Evolutionary conservation across 2,797 vertebrate genomes (phyloP).

Genomic region (Melanogrammus aeglefinus): DNA sequence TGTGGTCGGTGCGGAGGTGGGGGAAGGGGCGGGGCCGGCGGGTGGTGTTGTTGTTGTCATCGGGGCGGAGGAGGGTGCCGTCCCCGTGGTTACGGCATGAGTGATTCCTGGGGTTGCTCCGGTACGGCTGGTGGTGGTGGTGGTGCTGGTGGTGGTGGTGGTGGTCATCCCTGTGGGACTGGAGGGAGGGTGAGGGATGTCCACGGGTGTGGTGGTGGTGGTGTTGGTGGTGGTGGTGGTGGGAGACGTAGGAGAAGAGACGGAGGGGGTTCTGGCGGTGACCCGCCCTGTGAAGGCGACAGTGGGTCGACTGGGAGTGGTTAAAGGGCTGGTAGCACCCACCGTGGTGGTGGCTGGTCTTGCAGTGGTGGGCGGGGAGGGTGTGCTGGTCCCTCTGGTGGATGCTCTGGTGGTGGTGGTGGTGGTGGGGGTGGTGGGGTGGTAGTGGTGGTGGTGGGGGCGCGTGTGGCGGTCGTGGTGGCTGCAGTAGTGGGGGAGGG

Average conservation of each 20-base stretch:
- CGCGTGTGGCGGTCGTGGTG: slow-evolving; percentile 25
- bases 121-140: slow-evolving; percentile 35
- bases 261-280: slow-evolving; percentile 28
- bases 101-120: slow-evolving; percentile 18
- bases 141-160: slow-evolving; percentile 44
- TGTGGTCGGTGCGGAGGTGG: neutral
- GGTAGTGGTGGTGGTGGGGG: slow-evolving; percentile 18
- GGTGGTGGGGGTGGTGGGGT: slow-evolving; percentile 18
- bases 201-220: slow-evolving; percentile 29
- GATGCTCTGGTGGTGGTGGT: slow-evolving; percentile 20
- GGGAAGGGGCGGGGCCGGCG: neutral
- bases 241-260: slow-evolving; percentile 38
- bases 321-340: slow-evolving; percentile 27
- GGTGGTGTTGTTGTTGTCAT: slow-evolving; percentile 13
- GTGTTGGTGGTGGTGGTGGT: slow-evolving; percentile 40
- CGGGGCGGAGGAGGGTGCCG: slow-evolving; percentile 32
- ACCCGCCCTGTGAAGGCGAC: slow-evolving; percentile 35
- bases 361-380: slow-evolving; percentile 33
- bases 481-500: slow-evolving; percentile 34
- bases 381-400: slow-evolving; percentile 7
- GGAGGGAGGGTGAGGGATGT: slow-evolving; percentile 31
- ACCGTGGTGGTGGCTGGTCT: slow-evolving; percentile 25
- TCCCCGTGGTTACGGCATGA: slow-evolving; percentile 26
- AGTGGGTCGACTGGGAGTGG: slow-evolving; percentile 38
- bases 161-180: slow-evolving; percentile 41